Conservation (phyloP, 2,797 vertebrate species). For the Hyperoplus immaculatus region DNA sequence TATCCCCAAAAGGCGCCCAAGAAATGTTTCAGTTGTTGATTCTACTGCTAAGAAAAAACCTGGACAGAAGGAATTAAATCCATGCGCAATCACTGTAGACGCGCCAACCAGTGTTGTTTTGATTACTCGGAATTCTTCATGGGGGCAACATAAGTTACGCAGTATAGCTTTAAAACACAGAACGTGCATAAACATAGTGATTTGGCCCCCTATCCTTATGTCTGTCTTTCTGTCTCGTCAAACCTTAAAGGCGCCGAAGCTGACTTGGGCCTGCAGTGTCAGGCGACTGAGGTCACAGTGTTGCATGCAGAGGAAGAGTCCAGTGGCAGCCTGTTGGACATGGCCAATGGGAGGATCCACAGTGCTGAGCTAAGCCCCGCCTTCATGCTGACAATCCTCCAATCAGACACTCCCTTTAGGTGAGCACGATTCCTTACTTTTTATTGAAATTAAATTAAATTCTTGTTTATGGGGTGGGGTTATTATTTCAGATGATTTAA, state of each 20-base stretch:
- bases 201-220: background rate
- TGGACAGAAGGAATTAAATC: too few relatives aligned
- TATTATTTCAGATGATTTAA: constrained; percentile 2
- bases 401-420: constrained; percentile 50
- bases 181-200: too few relatives aligned
- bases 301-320: constrained; percentile 69
- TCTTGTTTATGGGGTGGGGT: background rate
- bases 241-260: constrained; percentile 82
- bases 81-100: too few relatives aligned
- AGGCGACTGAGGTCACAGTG: constrained; percentile 68
- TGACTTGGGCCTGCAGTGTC: constrained; percentile 75
- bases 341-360: constrained; percentile 83
- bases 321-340: constrained; percentile 83
- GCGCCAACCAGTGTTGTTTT: too few relatives aligned
- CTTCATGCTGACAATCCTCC: constrained; percentile 86
- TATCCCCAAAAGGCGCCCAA: too few relatives aligned
- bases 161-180: too few relatives aligned
- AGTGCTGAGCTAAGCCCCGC: constrained; percentile 77
- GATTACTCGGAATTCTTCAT: too few relatives aligned
- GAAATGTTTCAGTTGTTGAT: too few relatives aligned
- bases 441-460: background rate
- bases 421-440: constrained; percentile 36
- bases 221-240: background rate
- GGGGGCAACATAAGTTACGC: too few relatives aligned
- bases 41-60: too few relatives aligned